Evolutionary conservation across 1,140 invertebrate genomes (phyloP), one percentile per base, ranked within the genome.

Genomic region (Chlorops oryzae): DNA sequence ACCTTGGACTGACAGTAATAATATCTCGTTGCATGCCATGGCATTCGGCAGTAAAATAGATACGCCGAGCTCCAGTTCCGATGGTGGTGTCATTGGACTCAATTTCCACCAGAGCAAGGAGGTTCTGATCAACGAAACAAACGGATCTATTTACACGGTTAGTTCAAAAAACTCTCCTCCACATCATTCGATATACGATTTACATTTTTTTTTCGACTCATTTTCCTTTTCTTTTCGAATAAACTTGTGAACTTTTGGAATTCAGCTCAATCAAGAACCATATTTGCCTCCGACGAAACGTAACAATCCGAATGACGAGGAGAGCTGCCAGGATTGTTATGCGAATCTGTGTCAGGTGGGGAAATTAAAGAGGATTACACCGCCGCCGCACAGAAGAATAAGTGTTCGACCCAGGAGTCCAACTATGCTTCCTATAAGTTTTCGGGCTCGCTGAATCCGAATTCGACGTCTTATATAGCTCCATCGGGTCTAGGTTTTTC

Each of bases 71-170:
- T 90, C 87, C 63, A 87, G 85, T 7, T 86, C 90, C 55, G 88
- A 91, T 63, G 87, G 86, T 38, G 85, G 87, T 45, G 87, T 91
- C 1, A 82, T 90, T 15, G 88, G 88, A 0, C 78, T 92, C 3
- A 89, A 90, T 73, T 92, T 91, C 77, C 85, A 89, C 70, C 88
- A 91, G 73, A 90, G 87, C 70, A 90, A 91, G 80, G 88, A 91
- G 74, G 80, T 88, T 59, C 79, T 90, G 13, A 86, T 89, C 44
- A 79, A 84, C 42, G 87, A 90, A 54, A 80, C 78, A 23, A 90
- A 89, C 65, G 86, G 87, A 41, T 72, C 70, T 18, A 70, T 75
- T 32, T 73, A 70, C 54, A 75, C 74, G 60, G 74, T 76, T 58
- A 60, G 73, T 72, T 51, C 2, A 17, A 22, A n/a, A 1, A 23